Conservation (phyloP, 2,797 vertebrate species). For the Danio jaintianensis region DNA sequence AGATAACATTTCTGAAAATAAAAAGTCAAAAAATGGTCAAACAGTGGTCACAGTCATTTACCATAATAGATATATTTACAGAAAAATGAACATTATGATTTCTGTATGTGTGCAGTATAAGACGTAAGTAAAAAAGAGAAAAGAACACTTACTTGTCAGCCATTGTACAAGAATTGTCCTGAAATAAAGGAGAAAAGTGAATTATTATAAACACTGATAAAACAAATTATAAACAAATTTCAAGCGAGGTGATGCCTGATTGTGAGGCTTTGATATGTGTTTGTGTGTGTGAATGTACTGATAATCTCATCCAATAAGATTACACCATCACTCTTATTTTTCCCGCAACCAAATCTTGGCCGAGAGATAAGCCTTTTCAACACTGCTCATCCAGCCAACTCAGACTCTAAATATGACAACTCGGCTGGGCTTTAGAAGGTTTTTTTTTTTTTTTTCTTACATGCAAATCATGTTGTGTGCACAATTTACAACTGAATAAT, state of each 20-base stretch:
- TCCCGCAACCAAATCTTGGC: conserved; percentile 46
- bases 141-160: conserved; percentile 40
- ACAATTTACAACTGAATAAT: too few relatives aligned
- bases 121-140: not conserved
- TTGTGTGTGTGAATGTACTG: conserved; percentile 55
- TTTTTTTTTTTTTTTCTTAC: not conserved
- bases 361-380: not conserved
- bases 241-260: not conserved
- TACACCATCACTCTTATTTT: conserved; percentile 58
- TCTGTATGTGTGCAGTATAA: not conserved
- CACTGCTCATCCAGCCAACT: conserved; percentile 17
- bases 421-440: not conserved
- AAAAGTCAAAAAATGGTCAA: too few relatives aligned
- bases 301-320: conserved; percentile 71
- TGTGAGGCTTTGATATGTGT: conserved; percentile 4
- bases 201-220: not conserved
- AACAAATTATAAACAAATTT: not conserved
- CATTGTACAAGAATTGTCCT: conserved; percentile 30
- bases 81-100: not conserved
- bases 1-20: too few relatives aligned
- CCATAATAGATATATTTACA: too few relatives aligned
- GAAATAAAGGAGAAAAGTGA: conserved; percentile 20
- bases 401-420: not conserved
- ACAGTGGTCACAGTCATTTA: too few relatives aligned
- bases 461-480: not conserved